A percentile compares a stretch with the other conserved stretches of the same genome.
Conservation (phyloP, 2,888 invertebrate species). For the Drosophila leonis region DNA sequence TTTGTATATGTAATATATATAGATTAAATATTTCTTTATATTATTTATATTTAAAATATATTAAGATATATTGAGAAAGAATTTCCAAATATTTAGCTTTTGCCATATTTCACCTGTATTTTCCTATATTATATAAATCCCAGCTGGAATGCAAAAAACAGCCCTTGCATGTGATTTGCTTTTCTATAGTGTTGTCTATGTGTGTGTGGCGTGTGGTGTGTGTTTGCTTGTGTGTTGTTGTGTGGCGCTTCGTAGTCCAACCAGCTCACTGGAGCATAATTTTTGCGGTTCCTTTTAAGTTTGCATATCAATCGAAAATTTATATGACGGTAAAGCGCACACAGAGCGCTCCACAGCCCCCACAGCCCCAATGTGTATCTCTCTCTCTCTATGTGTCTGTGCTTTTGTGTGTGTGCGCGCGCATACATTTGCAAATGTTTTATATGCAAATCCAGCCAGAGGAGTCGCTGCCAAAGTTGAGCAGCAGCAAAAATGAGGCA, state of each 20-base stretch:
- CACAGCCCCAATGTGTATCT: slow-evolving; percentile 33
- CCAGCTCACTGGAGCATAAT: slow-evolving; percentile 83
- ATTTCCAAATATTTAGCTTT: neutral
- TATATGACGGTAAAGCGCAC: slow-evolving; percentile 73
- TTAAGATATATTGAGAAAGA: neutral
- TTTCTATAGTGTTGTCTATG: neutral
- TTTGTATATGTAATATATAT: too few relatives aligned
- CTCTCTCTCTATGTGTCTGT: neutral
- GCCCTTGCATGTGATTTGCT: slow-evolving; percentile 26
- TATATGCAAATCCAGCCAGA: slow-evolving; percentile 73
- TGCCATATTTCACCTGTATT: neutral
- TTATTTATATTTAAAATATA: neutral
- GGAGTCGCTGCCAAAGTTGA: slow-evolving; percentile 44
- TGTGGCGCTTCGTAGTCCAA: slow-evolving; percentile 41
- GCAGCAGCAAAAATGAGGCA: slow-evolving; percentile 43
- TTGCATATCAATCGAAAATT: slow-evolving; percentile 84
- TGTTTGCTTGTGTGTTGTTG: slow-evolving; percentile 1
- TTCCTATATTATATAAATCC: neutral
- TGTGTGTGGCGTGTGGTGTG: neutral
- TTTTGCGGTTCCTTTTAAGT: slow-evolving; percentile 84
- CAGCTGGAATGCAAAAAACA: slow-evolving; percentile 5
- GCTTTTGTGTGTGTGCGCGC: slow-evolving; percentile 58
- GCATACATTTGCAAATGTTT: slow-evolving; percentile 76
- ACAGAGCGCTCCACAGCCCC: slow-evolving; percentile 25
- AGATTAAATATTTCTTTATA: too few relatives aligned